Base-by-base conservation (phyloP, 92 coral and sea anemone species). In the Epizoanthus stellaris region DNA sequence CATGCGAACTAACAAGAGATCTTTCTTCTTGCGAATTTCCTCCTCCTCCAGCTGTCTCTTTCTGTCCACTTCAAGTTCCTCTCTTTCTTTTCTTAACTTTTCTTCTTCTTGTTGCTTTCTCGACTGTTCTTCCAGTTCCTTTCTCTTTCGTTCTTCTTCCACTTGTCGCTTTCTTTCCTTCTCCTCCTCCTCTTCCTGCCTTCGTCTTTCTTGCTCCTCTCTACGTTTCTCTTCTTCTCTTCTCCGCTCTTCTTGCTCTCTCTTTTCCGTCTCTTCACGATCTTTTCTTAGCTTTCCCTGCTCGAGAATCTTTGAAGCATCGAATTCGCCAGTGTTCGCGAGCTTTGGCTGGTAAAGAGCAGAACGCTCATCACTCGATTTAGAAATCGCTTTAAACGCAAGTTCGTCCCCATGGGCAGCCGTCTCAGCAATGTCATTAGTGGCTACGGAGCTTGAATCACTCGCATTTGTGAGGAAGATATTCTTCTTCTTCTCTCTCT, bases 1-100 rank as follows among this genome's bases (percentile, higher is more conserved):
- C 97, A 95, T 89, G 14, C 97, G 89, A 40, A 97, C 98, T 65
- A 97, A 90, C 69, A 97, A 47, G 17, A 88, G 89, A 76, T 97
- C 99, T 70, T 97, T 97, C 86, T 97, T 97, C 39, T 92, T 84
- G 20, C 99, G 68, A 10, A 80, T 58, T 34, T 92, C 98, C 3
- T 92, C 95, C 1, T 95, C 99, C 71, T 97, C 98, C 21, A 85
- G 80, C 11, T 89, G 88, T 45, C 89, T 87, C 70, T 82, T 77
- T 75, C 81, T 74, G 21, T 89, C 84, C 49, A 88, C 98, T 83
- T 92, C 91, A 42, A 81, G 63, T 63, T 66, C 90, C 61, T 89
- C 67, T 74, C 70, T 85, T 67, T 58, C 86, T 60, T 75, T 80
- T 12, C 54, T 66, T 60, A 74, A 80, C 39, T 67, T 85, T 57